phyloP scores from a whole-genome alignment of 2,797 vertebrate genomes.

The Vipera latastei region DNA sequence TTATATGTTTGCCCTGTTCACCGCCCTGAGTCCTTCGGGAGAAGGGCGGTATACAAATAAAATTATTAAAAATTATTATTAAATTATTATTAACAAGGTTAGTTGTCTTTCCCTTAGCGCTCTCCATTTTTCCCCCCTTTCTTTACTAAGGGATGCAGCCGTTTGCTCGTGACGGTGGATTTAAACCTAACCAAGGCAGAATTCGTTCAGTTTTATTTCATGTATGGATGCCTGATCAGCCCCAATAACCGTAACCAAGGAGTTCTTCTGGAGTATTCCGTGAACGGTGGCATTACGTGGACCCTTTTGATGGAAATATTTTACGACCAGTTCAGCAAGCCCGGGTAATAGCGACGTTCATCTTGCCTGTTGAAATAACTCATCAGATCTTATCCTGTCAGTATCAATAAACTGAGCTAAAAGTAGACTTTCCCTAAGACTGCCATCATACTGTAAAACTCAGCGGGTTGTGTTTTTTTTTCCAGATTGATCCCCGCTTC shows the following conservation, averaged over 20 bases:
- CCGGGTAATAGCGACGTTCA: constrained; percentile 75
- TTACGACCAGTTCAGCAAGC: constrained; percentile 96
- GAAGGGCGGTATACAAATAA: too few species aligned
- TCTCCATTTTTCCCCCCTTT: neutral
- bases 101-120: neutral
- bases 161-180: constrained; percentile 91
- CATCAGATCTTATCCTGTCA: neutral
- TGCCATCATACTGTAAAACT: neutral
- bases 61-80: too few species aligned
- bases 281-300: constrained; percentile 96
- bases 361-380: constrained; percentile 2
- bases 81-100: too few species aligned
- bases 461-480: neutral
- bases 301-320: constrained; percentile 93
- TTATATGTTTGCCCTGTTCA: too few species aligned
- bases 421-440: neutral
- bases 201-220: constrained; percentile 99
- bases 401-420: neutral
- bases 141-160: constrained; percentile 85
- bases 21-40: too few species aligned
- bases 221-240: constrained; percentile 95
- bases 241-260: constrained; percentile 95
- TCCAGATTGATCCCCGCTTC: neutral
- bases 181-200: constrained; percentile 94
- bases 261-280: constrained; percentile 93